Base-by-base conservation (phyloP, 2,113 vertebrate genomes). In the Chauna torquata region DNA sequence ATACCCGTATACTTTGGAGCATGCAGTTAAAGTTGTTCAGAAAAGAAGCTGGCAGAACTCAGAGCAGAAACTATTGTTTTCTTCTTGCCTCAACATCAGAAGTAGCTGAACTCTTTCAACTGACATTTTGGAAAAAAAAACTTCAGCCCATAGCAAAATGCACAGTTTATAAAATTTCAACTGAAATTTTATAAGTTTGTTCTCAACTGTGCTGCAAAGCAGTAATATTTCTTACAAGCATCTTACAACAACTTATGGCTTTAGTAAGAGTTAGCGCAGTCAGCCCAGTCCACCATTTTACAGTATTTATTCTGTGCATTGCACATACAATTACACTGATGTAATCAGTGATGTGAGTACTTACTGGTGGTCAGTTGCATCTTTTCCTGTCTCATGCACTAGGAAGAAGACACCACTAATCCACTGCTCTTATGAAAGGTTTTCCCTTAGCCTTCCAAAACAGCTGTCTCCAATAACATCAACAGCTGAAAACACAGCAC, bases 1-100 rank as follows among this genome's bases (percentile, higher is more conserved):
- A n/a, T n/a, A n/a, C n/a, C n/a, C n/a, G n/a, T n/a, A n/a, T n/a
- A n/a, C n/a, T n/a, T n/a, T n/a, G n/a, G n/a, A n/a, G n/a, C n/a
- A n/a, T n/a, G n/a, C n/a, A n/a, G n/a, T n/a, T 93, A 69, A 84
- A 96, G 61, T 15, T 61, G 40, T 42, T 88, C 79, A 93, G 79
- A 93, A 94, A 86, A 95, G 74, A 87, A 88, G 50, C 57, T 92
- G 85, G 75, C 87, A 96, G 71, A 93, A 94, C 50, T 90, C 88
- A 88, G 81, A 95, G 92, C 74, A 86, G 58, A 93, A 95, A 55
- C 58, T 44, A 94, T 93, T 93, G 91, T 95, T 94, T 82, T 82
- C 54, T 30, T 76, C 90, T 90, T 82, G 90, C 75, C 78, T 91
- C 90, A 80, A 55, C 70, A 80, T 70, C 59, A 91, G 47, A 94